Conservation (phyloP, 1,140 invertebrate genomes). For the Oryzaephilus surinamensis region DNA sequence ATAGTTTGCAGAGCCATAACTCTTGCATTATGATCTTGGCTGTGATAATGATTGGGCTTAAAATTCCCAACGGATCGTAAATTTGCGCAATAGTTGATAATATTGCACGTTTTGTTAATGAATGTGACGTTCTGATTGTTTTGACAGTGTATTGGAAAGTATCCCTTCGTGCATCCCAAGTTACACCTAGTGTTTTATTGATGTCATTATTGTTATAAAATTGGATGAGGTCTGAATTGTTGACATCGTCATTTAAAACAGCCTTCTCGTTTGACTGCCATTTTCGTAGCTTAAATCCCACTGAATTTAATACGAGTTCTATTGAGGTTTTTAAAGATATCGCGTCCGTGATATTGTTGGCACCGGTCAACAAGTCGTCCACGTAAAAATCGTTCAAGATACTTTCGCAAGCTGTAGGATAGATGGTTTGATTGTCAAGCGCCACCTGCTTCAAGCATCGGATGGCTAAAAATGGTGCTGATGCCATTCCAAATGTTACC, state of each 20-base stretch:
- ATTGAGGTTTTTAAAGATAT: neutral
- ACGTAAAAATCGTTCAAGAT: neutral
- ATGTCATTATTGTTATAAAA: too few relatives aligned
- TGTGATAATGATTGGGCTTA: conserved; percentile 24
- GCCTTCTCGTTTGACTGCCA: too few relatives aligned
- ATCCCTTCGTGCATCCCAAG: too few relatives aligned
- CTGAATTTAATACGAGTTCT: too few relatives aligned
- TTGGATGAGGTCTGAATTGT: too few relatives aligned
- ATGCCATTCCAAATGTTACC: conserved; percentile 25
- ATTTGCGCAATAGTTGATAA: conserved; percentile 12
- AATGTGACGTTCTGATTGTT: too few relatives aligned
- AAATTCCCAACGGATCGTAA: conserved; percentile 21
- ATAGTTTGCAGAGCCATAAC: conserved; percentile 21
- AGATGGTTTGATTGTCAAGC: neutral
- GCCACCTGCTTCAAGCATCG: conserved; percentile 7
- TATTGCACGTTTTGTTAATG: conserved; percentile 4
- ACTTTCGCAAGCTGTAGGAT: neutral
- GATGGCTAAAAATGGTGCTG: conserved; percentile 18
- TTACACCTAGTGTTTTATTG: too few relatives aligned
- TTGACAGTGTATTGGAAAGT: too few relatives aligned
- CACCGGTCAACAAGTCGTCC: neutral
- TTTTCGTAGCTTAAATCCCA: too few relatives aligned
- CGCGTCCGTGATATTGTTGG: neutral
- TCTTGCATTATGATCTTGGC: conserved; percentile 31
- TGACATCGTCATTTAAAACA: too few relatives aligned